Percentiles rank a stretch among this genome's conserved stretches.
These are phyloP conservation scores for Trichogramma pretiosum DNA, from an alignment of 1,140 invertebrate species.

Conservation along the genomic window DNA sequence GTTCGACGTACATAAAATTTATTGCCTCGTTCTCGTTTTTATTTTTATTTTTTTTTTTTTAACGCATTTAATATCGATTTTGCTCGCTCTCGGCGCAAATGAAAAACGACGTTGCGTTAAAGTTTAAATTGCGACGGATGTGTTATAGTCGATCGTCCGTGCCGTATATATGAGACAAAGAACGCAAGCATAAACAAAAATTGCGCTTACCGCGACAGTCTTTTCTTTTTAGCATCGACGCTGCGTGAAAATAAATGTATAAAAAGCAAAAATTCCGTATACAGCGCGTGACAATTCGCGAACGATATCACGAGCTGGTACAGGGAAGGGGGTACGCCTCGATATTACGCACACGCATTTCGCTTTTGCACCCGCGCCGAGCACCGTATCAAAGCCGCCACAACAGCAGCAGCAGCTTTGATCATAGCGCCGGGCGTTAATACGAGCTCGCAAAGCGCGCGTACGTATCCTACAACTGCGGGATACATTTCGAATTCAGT, in stretches of 20 bases:
- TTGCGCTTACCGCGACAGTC: background rate
- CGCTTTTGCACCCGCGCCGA: too few species aligned
- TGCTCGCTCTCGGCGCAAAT: background rate
- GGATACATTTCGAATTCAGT: too few species aligned
- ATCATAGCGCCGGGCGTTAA: background rate
- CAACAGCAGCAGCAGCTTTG: too few species aligned
- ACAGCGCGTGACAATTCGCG: constrained; percentile 11
- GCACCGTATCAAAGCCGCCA: too few species aligned
- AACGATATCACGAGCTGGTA: background rate
- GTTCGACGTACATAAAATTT: too few species aligned
- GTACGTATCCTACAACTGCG: too few species aligned
- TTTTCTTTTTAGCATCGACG: background rate
- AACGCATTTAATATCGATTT: background rate
- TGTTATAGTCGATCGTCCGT: too few species aligned
- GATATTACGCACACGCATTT: too few species aligned
- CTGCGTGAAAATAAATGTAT: background rate
- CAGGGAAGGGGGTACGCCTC: background rate
- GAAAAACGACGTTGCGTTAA: background rate
- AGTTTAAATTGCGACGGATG: background rate
- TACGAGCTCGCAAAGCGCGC: too few species aligned
- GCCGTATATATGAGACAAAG: background rate
- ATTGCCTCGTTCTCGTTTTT: too few species aligned
- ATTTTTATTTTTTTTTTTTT: too few species aligned
- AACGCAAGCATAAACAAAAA: background rate
- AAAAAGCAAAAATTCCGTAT: background rate